Conservation (phyloP, 2,797 vertebrate species). For the Eutrigla gurnardus region DNA sequence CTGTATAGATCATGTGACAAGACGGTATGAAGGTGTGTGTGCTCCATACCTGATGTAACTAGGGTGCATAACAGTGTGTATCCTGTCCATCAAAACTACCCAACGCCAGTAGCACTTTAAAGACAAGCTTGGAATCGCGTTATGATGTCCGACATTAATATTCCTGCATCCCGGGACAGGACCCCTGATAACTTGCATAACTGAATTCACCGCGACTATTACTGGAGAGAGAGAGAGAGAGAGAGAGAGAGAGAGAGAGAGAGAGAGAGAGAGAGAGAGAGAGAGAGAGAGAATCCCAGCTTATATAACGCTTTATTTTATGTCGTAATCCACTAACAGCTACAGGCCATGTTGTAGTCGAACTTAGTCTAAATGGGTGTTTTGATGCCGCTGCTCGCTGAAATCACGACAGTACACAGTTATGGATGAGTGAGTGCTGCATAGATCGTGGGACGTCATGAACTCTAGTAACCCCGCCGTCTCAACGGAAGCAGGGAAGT, state of each 20-base stretch:
- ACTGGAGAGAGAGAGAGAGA: constrained; percentile 48
- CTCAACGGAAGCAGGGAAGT: constrained; percentile 37
- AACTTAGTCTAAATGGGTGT: neutral
- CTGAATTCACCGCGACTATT: constrained; percentile 50
- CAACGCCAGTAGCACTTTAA: constrained; percentile 1
- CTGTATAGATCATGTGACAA: neutral
- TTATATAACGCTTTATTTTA: constrained; percentile 69
- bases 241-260: constrained; percentile 39
- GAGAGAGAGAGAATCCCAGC: constrained; percentile 33
- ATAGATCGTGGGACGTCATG: constrained; percentile 58
- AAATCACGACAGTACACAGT: neutral
- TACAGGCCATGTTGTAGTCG: neutral
- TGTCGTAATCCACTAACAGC: constrained; percentile 28
- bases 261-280: constrained; percentile 44
- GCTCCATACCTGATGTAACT: too few relatives aligned
- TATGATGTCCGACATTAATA: neutral
- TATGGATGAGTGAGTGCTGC: constrained; percentile 55
- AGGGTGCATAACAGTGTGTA: neutral
- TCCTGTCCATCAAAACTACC: neutral
- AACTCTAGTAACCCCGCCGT: constrained; percentile 82
- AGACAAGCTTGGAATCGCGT: constrained; percentile 2
- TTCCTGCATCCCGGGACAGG: constrained; percentile 36
- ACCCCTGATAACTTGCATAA: constrained; percentile 68
- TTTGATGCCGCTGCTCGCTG: neutral
- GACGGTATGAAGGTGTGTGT: too few relatives aligned